These are phyloP conservation scores for Phymastichus coffea DNA, from an alignment of 1,140 invertebrate genomes.

Conservation along the genomic window DNA sequence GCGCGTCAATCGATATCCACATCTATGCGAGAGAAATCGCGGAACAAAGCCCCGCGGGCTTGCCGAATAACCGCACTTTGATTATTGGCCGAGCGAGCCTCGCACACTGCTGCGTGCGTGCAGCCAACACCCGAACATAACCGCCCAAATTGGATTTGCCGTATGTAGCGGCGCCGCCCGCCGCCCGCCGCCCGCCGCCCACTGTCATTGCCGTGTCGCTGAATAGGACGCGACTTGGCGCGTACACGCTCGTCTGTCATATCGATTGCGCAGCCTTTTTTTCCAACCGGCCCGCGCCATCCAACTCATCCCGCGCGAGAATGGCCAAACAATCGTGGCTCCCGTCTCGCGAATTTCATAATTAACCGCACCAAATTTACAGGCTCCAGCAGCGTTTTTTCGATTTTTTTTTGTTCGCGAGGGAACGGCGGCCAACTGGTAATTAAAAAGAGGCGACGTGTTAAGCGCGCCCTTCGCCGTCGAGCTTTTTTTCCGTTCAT, in stretches of 20 bases:
- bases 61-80: conserved; percentile 24
- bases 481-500: background rate
- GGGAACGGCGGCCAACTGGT: conserved; percentile 11
- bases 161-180: too few relatives aligned
- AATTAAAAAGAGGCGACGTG: conserved; percentile 21
- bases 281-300: background rate
- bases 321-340: conserved; percentile 19
- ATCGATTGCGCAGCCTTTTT: conserved; percentile 13
- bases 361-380: conserved; percentile 10
- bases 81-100: conserved; percentile 15
- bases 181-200: background rate
- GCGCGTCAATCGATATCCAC: background rate
- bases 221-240: conserved; percentile 19
- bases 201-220: conserved; percentile 1
- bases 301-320: background rate
- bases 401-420: conserved; percentile 9
- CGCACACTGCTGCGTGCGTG: background rate
- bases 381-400: background rate
- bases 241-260: too few relatives aligned
- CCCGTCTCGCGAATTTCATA: conserved; percentile 9
- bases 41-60: conserved; percentile 14
- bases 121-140: background rate
- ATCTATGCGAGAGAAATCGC: background rate
- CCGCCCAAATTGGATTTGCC: conserved; percentile 27
- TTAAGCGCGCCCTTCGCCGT: too few relatives aligned